Evolutionary conservation across 2,888 invertebrate species (phyloP), one percentile per base, ranked within the genome.

Genomic region (Papilio demoleus): DNA sequence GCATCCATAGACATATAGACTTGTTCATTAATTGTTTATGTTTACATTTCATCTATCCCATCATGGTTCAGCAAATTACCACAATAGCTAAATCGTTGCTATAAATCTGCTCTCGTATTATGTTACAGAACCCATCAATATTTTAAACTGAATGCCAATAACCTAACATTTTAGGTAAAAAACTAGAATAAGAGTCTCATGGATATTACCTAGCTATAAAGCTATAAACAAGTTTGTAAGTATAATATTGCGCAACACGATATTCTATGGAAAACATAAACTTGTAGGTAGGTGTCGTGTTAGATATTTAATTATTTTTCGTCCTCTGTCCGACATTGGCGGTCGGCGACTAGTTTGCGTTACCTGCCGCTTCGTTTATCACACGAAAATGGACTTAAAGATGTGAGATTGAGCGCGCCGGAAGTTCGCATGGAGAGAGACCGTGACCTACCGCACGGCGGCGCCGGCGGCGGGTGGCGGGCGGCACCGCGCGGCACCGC

Each of bases 401-500:
- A 47, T 64, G 60, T 42, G 50, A 67, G 65, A 70, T 62, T 58
- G 62, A 31, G 60, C 63, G 64, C 38, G 64, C 53, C 60, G 68
- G 73, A 72, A 65, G 64, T 68, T 47, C 73, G 74, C 70, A 73
- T 69, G 71, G 76, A 74, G 75, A 63, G 62, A 63, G 75, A 69
- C 77, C 79, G 70, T 77, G 80, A 81, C 81, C 81, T 81, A 81
- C 81, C 78, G 73, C 80, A 80, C 75, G 74, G 31, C 42, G 50
- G 53, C 53, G 53, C 38, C 53, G 71, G 65, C 68, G 68, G 68
- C 67, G 63, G 70, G 66, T 72, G 70, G 71, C 68, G 42, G 45
- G 17, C 42, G 40, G 40, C 40, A 9, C 17, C 69, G 71, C 71
- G 67, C 64, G 56, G 40, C 60, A 58, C 60, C 70, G 68, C 69